Base-by-base conservation (phyloP, 2,113 vertebrate species). In the Hypocryptadius cinnamomeus region DNA sequence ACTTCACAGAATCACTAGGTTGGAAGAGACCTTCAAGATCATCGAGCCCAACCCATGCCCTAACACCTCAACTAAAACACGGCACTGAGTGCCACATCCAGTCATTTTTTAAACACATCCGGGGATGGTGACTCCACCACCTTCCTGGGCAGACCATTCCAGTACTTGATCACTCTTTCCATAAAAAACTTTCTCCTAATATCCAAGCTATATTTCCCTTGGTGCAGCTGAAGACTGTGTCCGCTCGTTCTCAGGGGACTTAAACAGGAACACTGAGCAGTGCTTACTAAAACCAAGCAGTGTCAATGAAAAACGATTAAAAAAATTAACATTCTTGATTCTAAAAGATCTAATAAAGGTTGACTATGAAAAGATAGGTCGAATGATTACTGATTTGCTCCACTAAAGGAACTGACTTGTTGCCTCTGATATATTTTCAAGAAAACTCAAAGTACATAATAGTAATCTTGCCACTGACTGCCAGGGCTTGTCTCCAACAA, bases 201-300 rank as follows among this genome's bases (percentile, higher is more conserved):
- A 44, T 44, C 25, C 15, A 44, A 23, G 19, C 48, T 44, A 3
- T 53, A 64, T 35, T 64, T 64, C 48, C 19, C 15, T 53, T 53
- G 48, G 9, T 14, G 6, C 23, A 79, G 47, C 31, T 44, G 35
- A 42, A 64, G 12, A 35, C 15, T 24, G 39, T 23, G 24, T 23
- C 39, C 31, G 54, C 48, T 44, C 1, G 0, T 44, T 65, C 25
- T 44, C 1, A 0, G 48, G 31, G 20, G 25, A 35, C 21, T 48
- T 69, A 48, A 39, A 68, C 2, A 78, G 42, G 76, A 84, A 68
- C 56, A 64, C 20, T 60, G n/a, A 85, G 69, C 14, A 74, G 24
- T 57, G 51, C 11, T 65, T 53, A 53, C 13, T 65, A 73, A 90
- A 90, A 54, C 5, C 47, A 70, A 86, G 37, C n/a, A 45, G 44